These are phyloP conservation scores for Geococcyx californianus DNA, from an alignment of 2,113 vertebrate species.

Conservation along the genomic window DNA sequence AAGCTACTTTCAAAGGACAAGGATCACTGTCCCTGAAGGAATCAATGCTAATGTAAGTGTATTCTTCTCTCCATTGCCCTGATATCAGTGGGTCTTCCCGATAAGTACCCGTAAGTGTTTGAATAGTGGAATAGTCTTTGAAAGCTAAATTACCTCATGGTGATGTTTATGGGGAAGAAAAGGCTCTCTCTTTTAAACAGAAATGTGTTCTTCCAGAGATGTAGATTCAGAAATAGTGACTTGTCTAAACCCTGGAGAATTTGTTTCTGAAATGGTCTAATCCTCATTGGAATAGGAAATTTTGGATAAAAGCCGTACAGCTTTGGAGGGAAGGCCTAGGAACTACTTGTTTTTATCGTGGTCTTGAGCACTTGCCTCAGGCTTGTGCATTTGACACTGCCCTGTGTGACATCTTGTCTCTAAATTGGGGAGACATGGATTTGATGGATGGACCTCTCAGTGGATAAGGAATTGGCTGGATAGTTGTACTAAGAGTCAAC, in stretches of 20 bases:
- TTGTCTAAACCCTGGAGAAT: conserved; percentile 55
- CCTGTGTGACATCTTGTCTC: too few relatives aligned
- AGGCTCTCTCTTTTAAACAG: conserved; percentile 77
- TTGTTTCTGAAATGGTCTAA: conserved; percentile 63
- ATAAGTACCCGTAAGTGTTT: background rate
- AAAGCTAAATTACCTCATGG: background rate
- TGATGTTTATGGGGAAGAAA: conserved; percentile 65
- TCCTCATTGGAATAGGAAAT: conserved; percentile 59
- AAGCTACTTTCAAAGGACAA: conserved; percentile 81
- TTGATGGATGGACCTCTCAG: too few relatives aligned
- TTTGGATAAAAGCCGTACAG: conserved; percentile 75
- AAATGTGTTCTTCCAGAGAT: conserved; percentile 75
- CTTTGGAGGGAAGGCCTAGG: conserved; percentile 74
- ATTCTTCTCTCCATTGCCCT: background rate
- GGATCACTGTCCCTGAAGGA: conserved; percentile 61
- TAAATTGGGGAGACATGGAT: too few relatives aligned
- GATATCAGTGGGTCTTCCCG: conserved; percentile 66
- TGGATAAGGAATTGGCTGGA: too few relatives aligned
- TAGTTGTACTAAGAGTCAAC: too few relatives aligned
- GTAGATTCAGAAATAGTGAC: conserved; percentile 72
- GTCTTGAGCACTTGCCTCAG: conserved; percentile 56
- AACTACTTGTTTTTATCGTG: conserved; percentile 73
- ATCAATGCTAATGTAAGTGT: background rate
- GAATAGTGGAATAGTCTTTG: background rate
- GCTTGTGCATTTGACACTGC: too few relatives aligned